Percentiles rank a stretch among this genome's conserved stretches.
Conservation (phyloP, 2,113 vertebrate species). For the Madoqua kirkii region DNA sequence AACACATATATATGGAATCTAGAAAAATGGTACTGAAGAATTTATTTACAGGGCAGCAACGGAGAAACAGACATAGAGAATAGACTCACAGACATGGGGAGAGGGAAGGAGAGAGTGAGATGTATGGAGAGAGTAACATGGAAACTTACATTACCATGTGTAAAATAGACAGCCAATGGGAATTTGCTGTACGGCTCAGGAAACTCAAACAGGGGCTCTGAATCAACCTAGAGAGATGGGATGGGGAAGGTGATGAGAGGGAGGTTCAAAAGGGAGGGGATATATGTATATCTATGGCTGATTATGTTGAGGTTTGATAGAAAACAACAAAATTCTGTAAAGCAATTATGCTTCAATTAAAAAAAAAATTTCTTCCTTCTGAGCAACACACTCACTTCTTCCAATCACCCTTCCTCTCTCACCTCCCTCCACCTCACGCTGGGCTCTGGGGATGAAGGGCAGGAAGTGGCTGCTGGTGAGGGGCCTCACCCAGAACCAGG, state of each 20-base stretch:
- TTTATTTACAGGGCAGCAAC: neutral
- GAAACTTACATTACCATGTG: neutral
- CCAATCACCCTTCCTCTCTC: neutral
- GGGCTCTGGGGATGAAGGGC: neutral
- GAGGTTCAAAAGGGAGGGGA: neutral
- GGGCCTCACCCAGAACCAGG: neutral
- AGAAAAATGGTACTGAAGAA: neutral
- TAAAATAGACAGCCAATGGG: neutral
- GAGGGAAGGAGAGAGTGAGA: neutral
- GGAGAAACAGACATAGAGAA: neutral
- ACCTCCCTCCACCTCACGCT: fast-evolving
- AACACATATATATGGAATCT: neutral
- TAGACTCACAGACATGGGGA: neutral
- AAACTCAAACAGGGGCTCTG: neutral
- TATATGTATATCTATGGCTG: neutral
- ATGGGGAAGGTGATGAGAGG: neutral
- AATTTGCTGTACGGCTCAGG: neutral
- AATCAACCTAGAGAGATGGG: neutral
- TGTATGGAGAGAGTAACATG: neutral
- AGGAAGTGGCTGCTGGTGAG: neutral
- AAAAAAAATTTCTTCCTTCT: neutral
- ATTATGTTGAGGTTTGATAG: neutral
- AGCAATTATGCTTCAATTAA: neutral
- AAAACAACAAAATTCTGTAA: neutral
- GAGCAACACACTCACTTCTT: neutral